Evolutionary conservation across 2,888 invertebrate genomes (phyloP).

Genomic region (Drosophila imparisetae): DNA sequence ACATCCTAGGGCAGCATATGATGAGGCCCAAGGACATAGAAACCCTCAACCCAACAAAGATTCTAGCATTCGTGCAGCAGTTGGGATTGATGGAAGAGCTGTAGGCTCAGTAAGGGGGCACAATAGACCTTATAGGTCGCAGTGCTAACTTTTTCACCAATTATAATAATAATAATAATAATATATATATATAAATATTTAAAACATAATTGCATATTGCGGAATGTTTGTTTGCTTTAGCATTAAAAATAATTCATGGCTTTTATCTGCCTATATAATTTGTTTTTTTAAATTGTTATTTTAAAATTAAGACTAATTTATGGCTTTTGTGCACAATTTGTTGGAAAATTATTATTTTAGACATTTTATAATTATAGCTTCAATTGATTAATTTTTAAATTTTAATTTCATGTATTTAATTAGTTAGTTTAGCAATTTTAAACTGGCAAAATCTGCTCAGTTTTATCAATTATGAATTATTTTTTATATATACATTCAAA

Average conservation of each 20-base stretch:
- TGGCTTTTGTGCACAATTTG: not conserved
- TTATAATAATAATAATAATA: no score
- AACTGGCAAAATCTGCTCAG: not conserved
- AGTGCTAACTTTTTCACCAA: no score
- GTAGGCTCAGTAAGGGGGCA: no score
- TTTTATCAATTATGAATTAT: not conserved
- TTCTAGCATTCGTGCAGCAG: no score
- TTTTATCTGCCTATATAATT: not conserved
- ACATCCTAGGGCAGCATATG: no score
- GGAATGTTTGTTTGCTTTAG: not conserved
- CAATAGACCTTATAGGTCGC: no score
- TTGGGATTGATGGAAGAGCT: no score
- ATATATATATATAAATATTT: not conserved
- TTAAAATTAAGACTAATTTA: not conserved
- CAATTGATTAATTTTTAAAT: not conserved
- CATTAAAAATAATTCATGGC: not conserved
- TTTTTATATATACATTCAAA: not conserved
- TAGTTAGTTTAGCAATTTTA: not conserved
- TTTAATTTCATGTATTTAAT: not conserved
- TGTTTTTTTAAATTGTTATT: not conserved
- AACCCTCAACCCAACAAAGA: no score
- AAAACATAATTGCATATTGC: not conserved
- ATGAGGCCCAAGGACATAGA: no score
- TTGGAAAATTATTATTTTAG: not conserved
- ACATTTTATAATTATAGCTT: not conserved